These are phyloP conservation scores for Lontra canadensis DNA, from an alignment of 2,113 vertebrate genomes.

Conservation along the genomic window DNA sequence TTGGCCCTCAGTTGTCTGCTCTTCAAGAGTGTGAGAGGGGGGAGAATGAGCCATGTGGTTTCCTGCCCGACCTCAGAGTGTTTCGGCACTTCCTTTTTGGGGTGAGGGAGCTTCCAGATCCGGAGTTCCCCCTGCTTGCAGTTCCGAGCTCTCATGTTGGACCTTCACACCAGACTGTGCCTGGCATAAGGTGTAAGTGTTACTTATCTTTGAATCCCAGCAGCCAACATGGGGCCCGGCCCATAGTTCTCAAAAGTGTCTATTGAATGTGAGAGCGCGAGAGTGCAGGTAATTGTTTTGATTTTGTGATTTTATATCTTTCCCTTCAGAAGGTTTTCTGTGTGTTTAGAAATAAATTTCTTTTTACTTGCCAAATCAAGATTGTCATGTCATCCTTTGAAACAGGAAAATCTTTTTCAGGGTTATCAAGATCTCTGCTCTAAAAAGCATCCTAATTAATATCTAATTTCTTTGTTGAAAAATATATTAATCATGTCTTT, in stretches of 20 bases:
- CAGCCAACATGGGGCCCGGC: fast-evolving
- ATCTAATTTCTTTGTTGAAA: neutral
- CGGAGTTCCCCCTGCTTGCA: neutral
- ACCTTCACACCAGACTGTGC: fast-evolving
- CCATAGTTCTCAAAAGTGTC: neutral
- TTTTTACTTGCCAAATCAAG: neutral
- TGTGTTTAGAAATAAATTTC: neutral
- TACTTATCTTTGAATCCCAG: neutral
- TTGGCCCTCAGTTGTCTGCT: neutral
- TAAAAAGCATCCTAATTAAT: neutral
- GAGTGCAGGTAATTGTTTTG: neutral
- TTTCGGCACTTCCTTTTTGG: neutral
- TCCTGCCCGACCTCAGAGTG: neutral
- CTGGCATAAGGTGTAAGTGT: no score
- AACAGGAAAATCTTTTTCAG: neutral
- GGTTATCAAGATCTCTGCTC: neutral
- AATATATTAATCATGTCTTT: neutral
- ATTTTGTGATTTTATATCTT: neutral
- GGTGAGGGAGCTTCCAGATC: neutral
- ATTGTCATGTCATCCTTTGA: neutral
- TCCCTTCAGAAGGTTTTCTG: neutral
- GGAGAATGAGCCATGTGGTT: fast-evolving
- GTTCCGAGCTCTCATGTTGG: neutral
- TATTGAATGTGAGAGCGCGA: neutral
- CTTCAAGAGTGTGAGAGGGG: neutral